Base-by-base conservation (phyloP, 2,888 invertebrate genomes). In the Polydrusus pterygomalis region DNA sequence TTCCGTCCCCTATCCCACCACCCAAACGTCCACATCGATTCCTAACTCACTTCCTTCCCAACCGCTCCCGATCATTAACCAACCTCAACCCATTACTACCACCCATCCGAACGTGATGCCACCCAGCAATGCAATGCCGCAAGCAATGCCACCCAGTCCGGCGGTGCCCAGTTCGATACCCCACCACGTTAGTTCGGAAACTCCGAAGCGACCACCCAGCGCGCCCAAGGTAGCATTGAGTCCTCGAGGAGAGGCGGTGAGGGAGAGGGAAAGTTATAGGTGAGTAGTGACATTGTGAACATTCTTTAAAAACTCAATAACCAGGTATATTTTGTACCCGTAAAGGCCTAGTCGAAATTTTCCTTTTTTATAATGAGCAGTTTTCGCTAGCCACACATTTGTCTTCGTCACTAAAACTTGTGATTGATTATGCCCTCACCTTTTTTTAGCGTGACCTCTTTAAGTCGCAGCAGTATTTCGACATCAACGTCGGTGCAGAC, bases 201-300 rank as follows among this genome's bases (percentile, higher is more conserved):
- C 62, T 43, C 73, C 62, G 47, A 74, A 74, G 45, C 47, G 71
- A n/a, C 45, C 70, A 43, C 43, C 65, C 6, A 45, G 74, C 17
- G 38, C 67, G 43, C 65, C 63, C 71, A 81, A 58, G 78, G 70
- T 75, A 18, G 60, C 73, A 2, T 13, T 68, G 13, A 78, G 75
- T 47, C 75, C 72, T n/a, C 67, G 74, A 62, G 69, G 69, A 2
- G 78, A 75, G 11, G 51, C 45, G 11, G 74, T 74, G 82, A 90
- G 95, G 83, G 96, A 96, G 87, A 90, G 96, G 80, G 96, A 96
- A 85, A 95, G 93, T 87, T 96, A 95, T 89, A 95, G 95, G 96
- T 96, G 89, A 82, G 75, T 60, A 43, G 38, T 74, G n/a, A n/a
- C n/a, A n/a, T n/a, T n/a, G n/a, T n/a, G n/a, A n/a, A n/a, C n/a